Conservation (phyloP, 2,113 vertebrate species). For the Dromaius novaehollandiae region DNA sequence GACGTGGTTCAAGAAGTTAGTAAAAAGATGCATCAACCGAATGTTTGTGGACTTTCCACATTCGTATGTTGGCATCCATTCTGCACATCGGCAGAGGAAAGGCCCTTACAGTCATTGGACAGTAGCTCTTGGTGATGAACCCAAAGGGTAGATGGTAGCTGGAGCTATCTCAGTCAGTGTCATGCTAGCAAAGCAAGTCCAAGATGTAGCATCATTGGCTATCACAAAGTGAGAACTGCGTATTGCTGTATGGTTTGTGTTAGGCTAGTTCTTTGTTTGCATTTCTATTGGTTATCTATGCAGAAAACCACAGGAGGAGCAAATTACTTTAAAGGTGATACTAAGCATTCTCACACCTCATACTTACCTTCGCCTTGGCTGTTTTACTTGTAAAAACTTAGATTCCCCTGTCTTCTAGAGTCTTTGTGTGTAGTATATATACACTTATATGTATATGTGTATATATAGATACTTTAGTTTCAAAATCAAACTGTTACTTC, state of each 20-base stretch:
- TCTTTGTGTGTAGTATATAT: neutral
- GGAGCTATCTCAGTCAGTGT: neutral
- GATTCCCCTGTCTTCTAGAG: neutral
- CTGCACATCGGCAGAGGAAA: neutral
- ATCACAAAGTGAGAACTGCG: neutral
- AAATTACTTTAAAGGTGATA: neutral
- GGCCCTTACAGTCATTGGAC: neutral
- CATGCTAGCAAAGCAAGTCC: neutral
- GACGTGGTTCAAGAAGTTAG: neutral
- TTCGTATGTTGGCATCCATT: accelerated
- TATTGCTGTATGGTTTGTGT: neutral
- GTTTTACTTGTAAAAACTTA: neutral
- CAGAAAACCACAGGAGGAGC: neutral
- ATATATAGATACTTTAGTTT: neutral
- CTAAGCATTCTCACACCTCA: neutral
- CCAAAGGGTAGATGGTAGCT: neutral
- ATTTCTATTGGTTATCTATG: neutral
- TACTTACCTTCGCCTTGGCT: neutral
- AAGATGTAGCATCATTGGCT: neutral
- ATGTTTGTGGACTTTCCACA: neutral
- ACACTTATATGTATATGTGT: neutral
- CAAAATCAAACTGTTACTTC: neutral
- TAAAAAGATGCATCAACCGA: neutral
- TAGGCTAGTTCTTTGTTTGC: neutral
- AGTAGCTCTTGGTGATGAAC: neutral